Evolutionary conservation across 2,797 vertebrate species (phyloP).

Genomic region (Sebastiscus tertius): DNA sequence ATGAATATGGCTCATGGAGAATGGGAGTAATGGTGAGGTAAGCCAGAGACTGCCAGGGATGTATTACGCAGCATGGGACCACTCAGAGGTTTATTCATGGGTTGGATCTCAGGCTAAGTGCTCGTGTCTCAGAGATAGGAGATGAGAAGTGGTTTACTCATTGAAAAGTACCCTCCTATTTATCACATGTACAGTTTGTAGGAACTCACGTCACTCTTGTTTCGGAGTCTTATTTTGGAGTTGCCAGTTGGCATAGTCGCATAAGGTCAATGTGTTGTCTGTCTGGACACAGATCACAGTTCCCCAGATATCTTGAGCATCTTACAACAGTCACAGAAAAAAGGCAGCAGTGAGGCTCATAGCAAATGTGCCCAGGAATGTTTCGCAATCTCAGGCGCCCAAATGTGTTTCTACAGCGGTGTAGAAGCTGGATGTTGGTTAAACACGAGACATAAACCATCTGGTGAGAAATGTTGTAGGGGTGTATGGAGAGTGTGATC

Average conservation of each 20-base stretch:
- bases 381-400: slow-evolving; percentile 18
- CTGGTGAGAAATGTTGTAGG: slow-evolving; percentile 38
- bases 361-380: slow-evolving; percentile 6
- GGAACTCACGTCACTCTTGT: background rate
- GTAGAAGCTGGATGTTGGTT: slow-evolving; percentile 40
- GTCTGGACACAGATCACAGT: slow-evolving; percentile 49
- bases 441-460: slow-evolving; percentile 46
- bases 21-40: slow-evolving; percentile 38
- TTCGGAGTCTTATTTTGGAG: slow-evolving; percentile 1
- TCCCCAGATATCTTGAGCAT: slow-evolving; percentile 14
- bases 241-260: background rate
- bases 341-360: slow-evolving; percentile 1
- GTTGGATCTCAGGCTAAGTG: slow-evolving; percentile 23
- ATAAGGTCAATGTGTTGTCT: slow-evolving; percentile 6
- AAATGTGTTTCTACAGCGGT: slow-evolving; percentile 26
- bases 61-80: slow-evolving; percentile 13
- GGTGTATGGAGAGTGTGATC: slow-evolving; percentile 32
- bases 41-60: slow-evolving; percentile 31
- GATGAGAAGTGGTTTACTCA: background rate
- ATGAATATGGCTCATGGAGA: slow-evolving; percentile 29
- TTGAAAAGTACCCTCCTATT: background rate
- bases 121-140: slow-evolving; percentile 1
- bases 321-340: slow-evolving; percentile 1
- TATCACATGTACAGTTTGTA: background rate
- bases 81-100: slow-evolving; percentile 19